phyloP scores from a whole-genome alignment of 2,113 vertebrate genomes.

The Cairina moschata region DNA sequence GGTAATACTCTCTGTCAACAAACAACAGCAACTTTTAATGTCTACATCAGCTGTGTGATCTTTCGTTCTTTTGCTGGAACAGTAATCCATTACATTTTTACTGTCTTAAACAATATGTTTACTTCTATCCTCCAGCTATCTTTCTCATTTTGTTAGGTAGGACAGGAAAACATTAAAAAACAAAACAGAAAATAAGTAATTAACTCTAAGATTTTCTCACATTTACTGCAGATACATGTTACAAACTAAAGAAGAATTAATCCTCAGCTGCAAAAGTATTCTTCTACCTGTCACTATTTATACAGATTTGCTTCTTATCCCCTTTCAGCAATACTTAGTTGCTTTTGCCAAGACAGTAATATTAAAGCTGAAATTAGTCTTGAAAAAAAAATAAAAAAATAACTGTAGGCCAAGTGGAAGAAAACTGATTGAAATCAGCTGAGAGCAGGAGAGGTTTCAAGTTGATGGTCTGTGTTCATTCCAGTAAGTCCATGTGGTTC shows the following conservation, averaged over 20 bases:
- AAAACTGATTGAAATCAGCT: conserved; percentile 2
- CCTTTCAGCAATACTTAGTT: conserved; percentile 13
- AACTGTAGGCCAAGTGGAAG: not conserved
- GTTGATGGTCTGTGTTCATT: not conserved
- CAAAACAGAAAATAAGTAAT: conserved; percentile 14
- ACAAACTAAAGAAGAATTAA: conserved; percentile 42
- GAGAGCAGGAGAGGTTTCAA: not conserved
- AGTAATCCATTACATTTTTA: conserved; percentile 32
- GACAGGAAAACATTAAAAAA: not conserved
- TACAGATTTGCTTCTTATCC: conserved; percentile 7
- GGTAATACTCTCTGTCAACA: not conserved
- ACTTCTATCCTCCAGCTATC: conserved; percentile 39
- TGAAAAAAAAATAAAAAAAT: not conserved
- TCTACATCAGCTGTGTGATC: not conserved
- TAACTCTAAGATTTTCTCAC: conserved; percentile 42
- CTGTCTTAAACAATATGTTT: conserved; percentile 52
- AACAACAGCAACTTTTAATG: not conserved
- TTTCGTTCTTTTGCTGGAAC: not conserved
- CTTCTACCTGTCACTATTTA: conserved; percentile 27
- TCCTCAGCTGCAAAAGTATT: conserved; percentile 5
- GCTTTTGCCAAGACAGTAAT: conserved; percentile 4
- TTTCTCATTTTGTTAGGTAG: conserved; percentile 57
- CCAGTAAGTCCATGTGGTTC: not conserved
- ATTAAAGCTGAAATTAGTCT: conserved; percentile 27
- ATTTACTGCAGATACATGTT: conserved; percentile 31